Percentiles rank a stretch among this genome's conserved stretches.
Evolutionary conservation across 2,113 vertebrate genomes (phyloP).

Genomic region (western clawed frog (Xenopus tropicalis)): UCB_Xtro_10.0 CM004447.2:120565501-120566000

Average conservation of each 20-base stretch:
- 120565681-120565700: too few species aligned
- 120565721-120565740: not conserved
- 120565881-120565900: not conserved
- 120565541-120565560: too few species aligned
- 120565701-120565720: not conserved
- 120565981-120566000: constrained; percentile 42
- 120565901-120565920: constrained; percentile 41
- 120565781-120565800: constrained; percentile 1
- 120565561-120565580: too few species aligned
- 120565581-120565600: too few species aligned
- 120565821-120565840: constrained; percentile 27
- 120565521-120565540: too few species aligned
- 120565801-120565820: constrained; percentile 30
- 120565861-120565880: constrained; percentile 26
- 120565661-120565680: too few species aligned
- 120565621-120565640: too few species aligned
- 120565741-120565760: constrained; percentile 30
- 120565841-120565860: constrained; percentile 41
- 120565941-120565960: not conserved
- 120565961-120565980: constrained; percentile 15
- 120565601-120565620: too few species aligned
- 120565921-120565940: constrained; percentile 15
- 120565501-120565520: too few species aligned
- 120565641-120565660: too few species aligned
- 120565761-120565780: constrained; percentile 28